Evolutionary conservation across 2,797 vertebrate genomes (phyloP).

Genomic region (Nannoperca obscura): DNA sequence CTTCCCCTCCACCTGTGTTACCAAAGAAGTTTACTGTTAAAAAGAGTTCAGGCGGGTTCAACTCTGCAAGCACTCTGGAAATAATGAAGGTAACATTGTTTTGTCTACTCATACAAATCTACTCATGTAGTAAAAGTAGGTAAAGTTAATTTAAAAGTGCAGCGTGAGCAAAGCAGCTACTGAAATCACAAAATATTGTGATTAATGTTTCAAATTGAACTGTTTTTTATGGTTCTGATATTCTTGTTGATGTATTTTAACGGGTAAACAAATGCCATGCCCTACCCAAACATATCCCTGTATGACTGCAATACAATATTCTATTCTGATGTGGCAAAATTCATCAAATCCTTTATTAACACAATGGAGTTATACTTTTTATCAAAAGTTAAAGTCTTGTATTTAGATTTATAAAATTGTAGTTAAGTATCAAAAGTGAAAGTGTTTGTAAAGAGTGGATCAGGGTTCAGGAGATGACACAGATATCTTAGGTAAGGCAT

Average conservation of each 20-base stretch:
- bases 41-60: fast-evolving
- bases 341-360: neutral
- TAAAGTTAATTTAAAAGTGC: neutral
- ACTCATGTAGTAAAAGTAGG: neutral
- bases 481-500: fast-evolving
- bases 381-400: neutral
- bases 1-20: neutral
- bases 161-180: neutral
- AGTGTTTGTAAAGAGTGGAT: neutral
- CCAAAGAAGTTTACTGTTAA: neutral
- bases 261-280: neutral
- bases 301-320: neutral
- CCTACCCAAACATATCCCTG: neutral
- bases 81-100: neutral
- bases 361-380: neutral
- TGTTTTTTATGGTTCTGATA: too few species aligned
- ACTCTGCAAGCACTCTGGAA: fast-evolving
- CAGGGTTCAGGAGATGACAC: too few species aligned
- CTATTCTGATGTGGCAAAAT: neutral
- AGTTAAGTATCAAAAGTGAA: neutral
- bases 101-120: neutral
- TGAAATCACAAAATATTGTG: neutral
- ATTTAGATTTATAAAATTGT: neutral
- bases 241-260: neutral
- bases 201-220: neutral